Base-by-base conservation (phyloP, 2,888 invertebrate genomes). In the Drosophila subquinaria region DNA sequence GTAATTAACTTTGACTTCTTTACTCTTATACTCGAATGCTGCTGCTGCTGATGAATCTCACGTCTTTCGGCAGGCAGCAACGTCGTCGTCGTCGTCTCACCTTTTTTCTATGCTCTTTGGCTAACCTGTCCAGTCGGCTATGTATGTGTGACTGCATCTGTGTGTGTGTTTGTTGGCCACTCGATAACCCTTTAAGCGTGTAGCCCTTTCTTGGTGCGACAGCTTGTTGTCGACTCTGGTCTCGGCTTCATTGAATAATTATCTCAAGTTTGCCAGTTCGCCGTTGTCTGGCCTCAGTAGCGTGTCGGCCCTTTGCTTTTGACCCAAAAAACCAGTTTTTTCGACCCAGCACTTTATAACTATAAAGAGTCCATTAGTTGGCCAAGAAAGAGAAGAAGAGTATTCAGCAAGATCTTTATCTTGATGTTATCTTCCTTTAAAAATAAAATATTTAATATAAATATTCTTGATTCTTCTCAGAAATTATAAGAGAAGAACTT, bases 221-320 rank as follows among this genome's bases (percentile, higher is more conserved):
- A 64, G 73, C 40, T 66, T 69, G 67, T 62, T 55, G 60, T 53
- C 35, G 68, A 40, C 57, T 64, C 53, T 71, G 74, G 62, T 73
- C 81, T 83, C 64, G 79, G 75, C 81, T 83, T 83, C 87, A 87
- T 87, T 84, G 79, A 84, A 87, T 87, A 84, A 84, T 84, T 87
- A 84, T 84, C 77, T 83, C 74, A 83, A 79, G 82, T 77, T 84
- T 87, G 79, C 83, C 85, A 76, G 83, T 85, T 78, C 67, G 67
- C 75, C 64, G 69, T 57, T 77, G 69, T 55, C 55, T 73, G 67
- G 67, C 72, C 72, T 66, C 57, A 45, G 69, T 52, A 67, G 61
- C 63, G 52, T 52, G 30, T 30, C 43, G 73, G 79, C 79, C 80
- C 71, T 73, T 76, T 75, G 69, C 72, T 69, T 73, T 67, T 77